Evolutionary conservation across 2,797 vertebrate species (phyloP), one percentile per base, ranked within the genome.

Genomic region (Pyrocephalus nanus): DNA sequence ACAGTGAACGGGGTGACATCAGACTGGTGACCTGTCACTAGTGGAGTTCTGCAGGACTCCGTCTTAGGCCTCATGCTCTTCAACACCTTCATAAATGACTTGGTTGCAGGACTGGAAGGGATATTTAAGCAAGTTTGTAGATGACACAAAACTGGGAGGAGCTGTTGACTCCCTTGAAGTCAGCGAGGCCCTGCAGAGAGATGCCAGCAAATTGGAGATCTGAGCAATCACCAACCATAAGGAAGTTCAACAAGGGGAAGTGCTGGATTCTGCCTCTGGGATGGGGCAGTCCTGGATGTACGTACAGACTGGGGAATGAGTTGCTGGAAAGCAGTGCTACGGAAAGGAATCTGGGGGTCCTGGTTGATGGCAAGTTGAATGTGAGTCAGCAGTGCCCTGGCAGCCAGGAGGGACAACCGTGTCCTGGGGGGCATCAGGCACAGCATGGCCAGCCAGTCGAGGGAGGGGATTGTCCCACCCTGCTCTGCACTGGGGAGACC

Each of bases 391-490:
- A 64, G 40, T 17, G 29, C 61, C 61, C 40, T 8, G 40, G 40
- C 40, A 43, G 61, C 29, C 61, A 43, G 29, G 40, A 22, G 19
- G 40, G 20, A 3, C 40, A 32, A 32, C 10, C 2, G 3, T 43
- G 61, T 43, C 61, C 15, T 32, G 40, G 13, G 40, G 14, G 29
- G 14, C 20, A 43, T 32, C 40, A 64, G 61, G 40, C 20, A 64
- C 32, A 64, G 61, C 29, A 43, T 64, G 7, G 1, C 5, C 29
- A 43, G 40, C 40, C 1, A 2, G 20, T 16, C 5, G 1, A 43
- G 40, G 20, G 20, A 32, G 29, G 9, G 14, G 29, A 23, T 64
- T 64, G 20, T 64, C 61, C 40, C 3, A 1, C 29, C 32, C 40
- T 23, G 9, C 20, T 43, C 61, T 64, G 61, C 40, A 23, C 5